Evolutionary conservation across 23 tunicate species (phyloP), one percentile per base, ranked within the genome.

Genomic region (Diplosoma virens): DNA sequence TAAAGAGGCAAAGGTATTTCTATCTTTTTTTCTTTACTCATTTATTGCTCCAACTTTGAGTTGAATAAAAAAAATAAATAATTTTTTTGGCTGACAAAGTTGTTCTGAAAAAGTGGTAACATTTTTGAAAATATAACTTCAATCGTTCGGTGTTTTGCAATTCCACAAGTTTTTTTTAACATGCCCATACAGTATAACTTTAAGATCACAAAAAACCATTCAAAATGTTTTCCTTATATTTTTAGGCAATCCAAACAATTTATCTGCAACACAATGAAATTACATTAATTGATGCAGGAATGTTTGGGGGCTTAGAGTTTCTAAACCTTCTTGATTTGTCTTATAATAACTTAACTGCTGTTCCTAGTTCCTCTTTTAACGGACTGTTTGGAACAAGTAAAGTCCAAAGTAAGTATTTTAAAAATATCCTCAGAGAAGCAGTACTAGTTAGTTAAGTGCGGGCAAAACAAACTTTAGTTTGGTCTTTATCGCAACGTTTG

Each of bases 251-350:
- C 27, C 60, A 48, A 50, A 77, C 80, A 1, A 55, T 89, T 0
- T 68, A 78, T 47, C 71, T 89, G 7, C 83, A 63, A 27, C 28
- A 89, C 52, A 89, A 89, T 47, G 72, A 46, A 30, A 81, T 89
- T 53, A 36, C 84, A 0, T 27, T 67, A 11, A 32, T 82, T 5
- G 81, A 21, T 5, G 63, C 67, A 30, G 87, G 84, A 18, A 63
- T 55, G 24, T 58, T 73, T 30, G 81, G 76, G 29, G 96, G 83
- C 0, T 36, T 89, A 48, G 36, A 41, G 18, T 37, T 32, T 3
- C 84, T 89, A 3, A 77, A 73, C 26, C 77, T 88, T 18, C 82
- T 78, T 7, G 96, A 89, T 37, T 55, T 89, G n/a, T 89, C 96
- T 1, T 48, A 37, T 46, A 89, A 89, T 45, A 63, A 28, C 3